These are phyloP conservation scores for Anthopleura sola DNA, from an alignment of 64 coral and sea anemone genomes.

Conservation along the genomic window DNA sequence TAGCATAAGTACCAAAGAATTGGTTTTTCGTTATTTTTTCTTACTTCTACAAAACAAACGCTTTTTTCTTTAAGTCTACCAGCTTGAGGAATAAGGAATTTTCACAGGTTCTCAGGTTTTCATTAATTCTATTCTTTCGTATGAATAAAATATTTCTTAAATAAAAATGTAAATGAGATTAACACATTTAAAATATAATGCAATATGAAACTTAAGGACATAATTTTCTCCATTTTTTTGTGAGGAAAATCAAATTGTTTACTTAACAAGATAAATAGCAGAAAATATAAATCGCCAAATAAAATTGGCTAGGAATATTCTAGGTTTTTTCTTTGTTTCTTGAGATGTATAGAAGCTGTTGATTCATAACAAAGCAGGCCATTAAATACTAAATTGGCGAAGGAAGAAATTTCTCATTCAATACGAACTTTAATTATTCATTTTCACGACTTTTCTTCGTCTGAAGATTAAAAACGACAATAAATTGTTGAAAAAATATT, in stretches of 20 bases:
- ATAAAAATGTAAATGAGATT: neutral
- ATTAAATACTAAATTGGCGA: neutral
- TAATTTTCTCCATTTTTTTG: neutral
- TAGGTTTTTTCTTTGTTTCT: neutral
- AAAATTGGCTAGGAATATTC: neutral
- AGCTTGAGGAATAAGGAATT: too few relatives aligned
- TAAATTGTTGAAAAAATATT: too few relatives aligned
- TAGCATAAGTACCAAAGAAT: neutral
- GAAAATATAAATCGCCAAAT: neutral
- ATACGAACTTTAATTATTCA: neutral
- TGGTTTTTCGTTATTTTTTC: neutral
- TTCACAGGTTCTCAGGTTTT: too few relatives aligned
- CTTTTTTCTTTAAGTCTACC: neutral
- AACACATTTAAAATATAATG: neutral
- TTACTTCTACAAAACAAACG: neutral
- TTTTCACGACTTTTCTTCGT: neutral
- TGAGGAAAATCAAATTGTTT: neutral
- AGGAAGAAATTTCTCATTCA: neutral
- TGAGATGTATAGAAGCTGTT: neutral
- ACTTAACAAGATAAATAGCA: neutral
- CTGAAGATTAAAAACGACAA: neutral
- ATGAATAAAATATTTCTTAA: neutral
- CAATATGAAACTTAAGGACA: neutral
- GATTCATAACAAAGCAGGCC: neutral
- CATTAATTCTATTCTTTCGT: neutral